phyloP scores from a whole-genome alignment of 2,888 invertebrate species.

The Ophonus ardosiacus region DNA sequence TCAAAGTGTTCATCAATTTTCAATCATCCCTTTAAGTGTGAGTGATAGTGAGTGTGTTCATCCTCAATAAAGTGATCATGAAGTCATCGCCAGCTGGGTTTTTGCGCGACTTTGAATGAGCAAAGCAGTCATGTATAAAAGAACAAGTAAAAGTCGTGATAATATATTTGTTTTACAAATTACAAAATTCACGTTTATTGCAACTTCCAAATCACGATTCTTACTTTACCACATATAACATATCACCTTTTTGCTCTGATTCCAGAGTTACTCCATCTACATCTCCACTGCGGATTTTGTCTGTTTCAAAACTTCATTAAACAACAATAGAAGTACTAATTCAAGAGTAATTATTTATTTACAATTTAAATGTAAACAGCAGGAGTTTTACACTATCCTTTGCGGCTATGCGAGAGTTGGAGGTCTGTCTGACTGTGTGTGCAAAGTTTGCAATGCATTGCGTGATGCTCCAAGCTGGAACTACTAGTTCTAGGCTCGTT shows the following conservation, averaged over 20 bases:
- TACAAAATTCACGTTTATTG: not conserved
- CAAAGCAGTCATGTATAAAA: not conserved
- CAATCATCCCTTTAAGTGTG: no score
- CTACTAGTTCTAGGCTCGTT: conserved; percentile 40
- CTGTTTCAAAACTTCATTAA: conserved; percentile 37
- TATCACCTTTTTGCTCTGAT: conserved; percentile 17
- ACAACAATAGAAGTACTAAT: conserved; percentile 35
- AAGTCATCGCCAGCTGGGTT: no score
- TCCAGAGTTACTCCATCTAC: conserved; percentile 18
- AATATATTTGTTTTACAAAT: not conserved
- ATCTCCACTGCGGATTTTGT: not conserved
- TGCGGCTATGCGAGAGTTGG: not conserved
- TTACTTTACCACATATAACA: not conserved
- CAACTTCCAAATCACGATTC: conserved; percentile 4
- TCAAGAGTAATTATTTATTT: conserved; percentile 52
- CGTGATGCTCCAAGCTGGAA: conserved; percentile 1
- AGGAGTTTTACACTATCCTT: not conserved
- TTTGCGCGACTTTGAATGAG: not conserved
- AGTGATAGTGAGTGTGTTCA: no score
- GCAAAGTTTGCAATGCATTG: not conserved
- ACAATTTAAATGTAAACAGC: conserved; percentile 50
- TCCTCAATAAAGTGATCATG: no score
- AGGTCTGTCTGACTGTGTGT: not conserved
- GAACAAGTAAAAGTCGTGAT: not conserved
- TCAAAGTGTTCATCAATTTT: no score